Evolutionary conservation across 2,888 invertebrate species (phyloP).

Genomic region (Lymantria monacha): DNA sequence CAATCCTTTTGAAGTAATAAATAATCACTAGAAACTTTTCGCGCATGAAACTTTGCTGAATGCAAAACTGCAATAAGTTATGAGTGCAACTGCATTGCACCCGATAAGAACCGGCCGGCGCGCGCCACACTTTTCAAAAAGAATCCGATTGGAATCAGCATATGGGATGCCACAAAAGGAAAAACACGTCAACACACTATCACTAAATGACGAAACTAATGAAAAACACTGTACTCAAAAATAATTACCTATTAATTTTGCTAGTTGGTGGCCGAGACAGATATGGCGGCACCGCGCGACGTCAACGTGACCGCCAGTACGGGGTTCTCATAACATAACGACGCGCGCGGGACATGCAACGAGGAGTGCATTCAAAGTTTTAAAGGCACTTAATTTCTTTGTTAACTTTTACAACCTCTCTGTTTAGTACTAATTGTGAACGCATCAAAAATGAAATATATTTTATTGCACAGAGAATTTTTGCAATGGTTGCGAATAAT

Average conservation of each 20-base stretch:
- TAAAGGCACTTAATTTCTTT: slow-evolving; percentile 68
- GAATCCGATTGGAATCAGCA: slow-evolving; percentile 72
- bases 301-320: slow-evolving; percentile 86
- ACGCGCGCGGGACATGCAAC: slow-evolving; percentile 89
- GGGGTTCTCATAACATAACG: slow-evolving; percentile 87
- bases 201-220: slow-evolving; percentile 61
- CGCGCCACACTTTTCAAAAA: slow-evolving; percentile 74
- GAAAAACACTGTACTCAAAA: slow-evolving; percentile 73
- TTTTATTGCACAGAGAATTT: slow-evolving; percentile 81
- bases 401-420: slow-evolving; percentile 64
- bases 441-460: slow-evolving; percentile 62
- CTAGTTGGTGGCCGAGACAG: slow-evolving; percentile 84
- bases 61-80: slow-evolving; percentile 83
- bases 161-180: slow-evolving; percentile 51
- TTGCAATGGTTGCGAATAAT: slow-evolving; percentile 82
- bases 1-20: slow-evolving; percentile 55
- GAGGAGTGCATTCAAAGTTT: slow-evolving; percentile 83
- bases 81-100: slow-evolving; percentile 82
- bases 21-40: slow-evolving; percentile 75
- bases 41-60: slow-evolving; percentile 75
- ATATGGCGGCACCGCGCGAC: slow-evolving; percentile 87
- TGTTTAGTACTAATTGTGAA: slow-evolving; percentile 66
- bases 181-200: slow-evolving; percentile 67
- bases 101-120: slow-evolving; percentile 82
- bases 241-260: slow-evolving; percentile 84